A percentile compares a stretch with the other conserved stretches of the same genome.
Conservation (phyloP, 2,888 invertebrate species). For the Trissolcus brochymenae region DNA sequence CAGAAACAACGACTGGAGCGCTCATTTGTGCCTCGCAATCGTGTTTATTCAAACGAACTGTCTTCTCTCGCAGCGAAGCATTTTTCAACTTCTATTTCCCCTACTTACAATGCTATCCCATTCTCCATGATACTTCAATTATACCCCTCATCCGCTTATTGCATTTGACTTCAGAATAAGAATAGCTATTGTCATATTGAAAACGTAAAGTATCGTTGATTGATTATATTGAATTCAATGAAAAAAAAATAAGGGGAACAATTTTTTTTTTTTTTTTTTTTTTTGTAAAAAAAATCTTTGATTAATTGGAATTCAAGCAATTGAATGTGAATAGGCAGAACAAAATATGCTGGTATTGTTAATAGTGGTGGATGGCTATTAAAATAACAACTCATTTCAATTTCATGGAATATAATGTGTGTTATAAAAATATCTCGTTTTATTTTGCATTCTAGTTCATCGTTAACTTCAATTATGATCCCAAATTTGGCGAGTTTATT, state of each 20-base stretch:
- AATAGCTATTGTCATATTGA: background rate
- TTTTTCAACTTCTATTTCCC: conserved; percentile 11
- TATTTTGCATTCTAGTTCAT: no score
- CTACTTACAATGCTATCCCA: background rate
- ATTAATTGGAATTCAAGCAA: background rate
- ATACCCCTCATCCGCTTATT: conserved; percentile 19
- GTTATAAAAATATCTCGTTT: no score
- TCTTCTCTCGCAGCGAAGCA: conserved; percentile 5
- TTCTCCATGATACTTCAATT: conserved; percentile 14
- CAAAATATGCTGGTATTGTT: background rate
- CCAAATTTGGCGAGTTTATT: no score
- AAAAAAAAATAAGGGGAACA: conserved; percentile 1
- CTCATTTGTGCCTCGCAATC: conserved; percentile 23
- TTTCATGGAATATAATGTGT: no score
- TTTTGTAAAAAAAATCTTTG: background rate
- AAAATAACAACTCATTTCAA: no score
- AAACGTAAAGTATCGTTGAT: conserved; percentile 10
- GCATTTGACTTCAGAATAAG: conserved; percentile 30
- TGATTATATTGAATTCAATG: conserved; percentile 7
- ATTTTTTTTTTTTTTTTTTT: background rate
- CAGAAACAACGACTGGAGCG: conserved; percentile 34
- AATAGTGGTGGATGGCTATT: no score
- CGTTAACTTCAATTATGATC: no score
- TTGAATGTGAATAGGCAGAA: background rate
- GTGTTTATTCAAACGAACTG: conserved; percentile 44